These are phyloP conservation scores for Ceyx cyanopectus DNA, from an alignment of 2,113 vertebrate species.

Conservation along the genomic window DNA sequence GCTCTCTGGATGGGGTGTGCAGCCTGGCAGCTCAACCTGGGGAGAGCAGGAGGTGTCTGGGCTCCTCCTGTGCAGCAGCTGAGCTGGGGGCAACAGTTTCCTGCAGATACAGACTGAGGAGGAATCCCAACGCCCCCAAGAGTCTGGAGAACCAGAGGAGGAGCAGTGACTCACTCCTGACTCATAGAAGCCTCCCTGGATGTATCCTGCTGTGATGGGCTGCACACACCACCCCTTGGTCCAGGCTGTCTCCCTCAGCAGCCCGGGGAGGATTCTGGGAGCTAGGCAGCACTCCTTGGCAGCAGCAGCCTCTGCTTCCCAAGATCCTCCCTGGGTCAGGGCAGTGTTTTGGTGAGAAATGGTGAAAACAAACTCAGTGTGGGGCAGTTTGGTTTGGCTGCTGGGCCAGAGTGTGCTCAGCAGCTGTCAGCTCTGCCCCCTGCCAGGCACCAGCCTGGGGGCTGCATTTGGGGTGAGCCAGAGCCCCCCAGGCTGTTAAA, in stretches of 20 bases:
- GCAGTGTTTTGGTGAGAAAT: constrained; percentile 29
- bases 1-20: neutral
- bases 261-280: constrained; percentile 49
- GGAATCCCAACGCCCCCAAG: constrained; percentile 53
- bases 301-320: neutral
- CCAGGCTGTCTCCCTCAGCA: constrained; percentile 15
- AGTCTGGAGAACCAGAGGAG: constrained; percentile 57
- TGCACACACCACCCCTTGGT: constrained; percentile 19
- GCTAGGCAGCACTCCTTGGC: constrained; percentile 27
- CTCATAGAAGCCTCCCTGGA: constrained; percentile 58
- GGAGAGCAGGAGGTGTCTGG: neutral
- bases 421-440: neutral
- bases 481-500: neutral
- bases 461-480: neutral
- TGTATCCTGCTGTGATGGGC: constrained; percentile 28
- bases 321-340: neutral
- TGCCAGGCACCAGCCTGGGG: fast-evolving
- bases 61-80: neutral
- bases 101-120: constrained; percentile 59
- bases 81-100: constrained; percentile 41
- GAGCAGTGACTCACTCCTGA: constrained; percentile 64
- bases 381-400: neutral
- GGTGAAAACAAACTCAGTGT: neutral
- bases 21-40: neutral
- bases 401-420: neutral